Evolutionary conservation across 2,888 invertebrate genomes (phyloP).

Genomic region (Eupithecia vulgata): DNA sequence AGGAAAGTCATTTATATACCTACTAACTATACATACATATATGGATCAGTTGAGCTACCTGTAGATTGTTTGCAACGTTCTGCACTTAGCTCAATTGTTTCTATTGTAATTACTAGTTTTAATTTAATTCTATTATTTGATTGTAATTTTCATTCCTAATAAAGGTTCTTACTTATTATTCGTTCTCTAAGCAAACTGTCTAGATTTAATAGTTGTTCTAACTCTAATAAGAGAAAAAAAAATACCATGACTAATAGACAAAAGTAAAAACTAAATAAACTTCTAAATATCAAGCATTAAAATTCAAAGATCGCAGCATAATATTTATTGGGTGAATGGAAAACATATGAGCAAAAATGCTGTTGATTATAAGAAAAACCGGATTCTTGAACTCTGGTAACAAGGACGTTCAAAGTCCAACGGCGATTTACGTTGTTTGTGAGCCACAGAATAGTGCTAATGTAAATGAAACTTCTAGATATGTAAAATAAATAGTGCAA

Average conservation of each 20-base stretch:
- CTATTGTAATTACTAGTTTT: too few species aligned
- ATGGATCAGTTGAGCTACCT: too few species aligned
- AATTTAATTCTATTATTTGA: too few species aligned
- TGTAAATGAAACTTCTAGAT: slow-evolving; percentile 1
- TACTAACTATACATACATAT: too few species aligned
- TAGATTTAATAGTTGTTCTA: background rate
- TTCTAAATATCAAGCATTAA: background rate
- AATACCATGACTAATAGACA: background rate
- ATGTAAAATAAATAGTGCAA: background rate
- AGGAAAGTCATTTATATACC: too few species aligned
- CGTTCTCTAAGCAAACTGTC: too few species aligned
- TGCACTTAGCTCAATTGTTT: too few species aligned
- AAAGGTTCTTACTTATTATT: too few species aligned
- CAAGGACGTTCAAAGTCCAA: slow-evolving; percentile 76
- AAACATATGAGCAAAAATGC: slow-evolving; percentile 25
- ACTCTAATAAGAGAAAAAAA: background rate
- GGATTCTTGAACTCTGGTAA: slow-evolving; percentile 48
- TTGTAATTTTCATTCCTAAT: too few species aligned
- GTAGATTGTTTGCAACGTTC: too few species aligned
- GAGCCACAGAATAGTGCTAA: slow-evolving; percentile 9
- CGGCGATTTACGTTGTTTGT: slow-evolving; percentile 48
- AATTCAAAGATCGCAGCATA: slow-evolving; percentile 1
- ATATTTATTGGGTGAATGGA: slow-evolving; percentile 11
- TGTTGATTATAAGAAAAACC: slow-evolving; percentile 35
- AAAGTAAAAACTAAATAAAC: background rate